Evolutionary conservation across 2,797 vertebrate genomes (phyloP), one percentile per base, ranked within the genome.

Genomic region (Cynodonichthys magdalenae): DNA sequence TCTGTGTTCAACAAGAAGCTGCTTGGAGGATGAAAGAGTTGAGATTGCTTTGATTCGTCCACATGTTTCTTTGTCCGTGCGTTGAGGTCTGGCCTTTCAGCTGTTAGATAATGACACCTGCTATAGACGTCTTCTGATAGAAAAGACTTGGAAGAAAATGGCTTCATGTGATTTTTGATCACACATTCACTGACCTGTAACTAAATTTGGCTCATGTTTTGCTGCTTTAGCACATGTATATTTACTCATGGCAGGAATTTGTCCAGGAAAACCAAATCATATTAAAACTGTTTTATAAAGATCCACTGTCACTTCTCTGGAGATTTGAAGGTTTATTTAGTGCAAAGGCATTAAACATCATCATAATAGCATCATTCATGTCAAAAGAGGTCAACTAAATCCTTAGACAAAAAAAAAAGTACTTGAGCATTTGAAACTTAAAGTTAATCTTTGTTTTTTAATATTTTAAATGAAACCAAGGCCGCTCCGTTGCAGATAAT

Each of bases 251-350:
- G 51, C 53, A 68, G 31, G 52, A 59, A 10, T 45, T 63, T 76
- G 69, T 76, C 70, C 61, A 29, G 1, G 7, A 59, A 53, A 46
- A 53, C 6, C 68, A 69, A 62, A 71, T 77, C 71, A 62, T 67
- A 20, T 15, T 49, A 49, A 41, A 42, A 11, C 48, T 72, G 61
- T 59, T 74, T 74, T 69, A 71, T 49, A 63, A 9, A 8, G 20
- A 31, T 15, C 5, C 1, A 39, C 14, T 62, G 34, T 62, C 44
- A 12, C 7, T 63, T 15, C 28, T 53, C 29, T 41, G 5, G 8
- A 3, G 11, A 15, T 47, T 62, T 51, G 48, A 5, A 50, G 19
- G 10, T 15, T 67, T 55, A 18, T 6, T 18, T 18, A 6, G 45
- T 47, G 9, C n/a, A 47, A 47, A 19, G 31, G 6, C 31, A 7